A percentile compares a stretch with the other conserved stretches of the same genome.
Evolutionary conservation across 2,888 invertebrate species (phyloP).

Genomic region (Acanthococcus lagerstroemiae): DNA sequence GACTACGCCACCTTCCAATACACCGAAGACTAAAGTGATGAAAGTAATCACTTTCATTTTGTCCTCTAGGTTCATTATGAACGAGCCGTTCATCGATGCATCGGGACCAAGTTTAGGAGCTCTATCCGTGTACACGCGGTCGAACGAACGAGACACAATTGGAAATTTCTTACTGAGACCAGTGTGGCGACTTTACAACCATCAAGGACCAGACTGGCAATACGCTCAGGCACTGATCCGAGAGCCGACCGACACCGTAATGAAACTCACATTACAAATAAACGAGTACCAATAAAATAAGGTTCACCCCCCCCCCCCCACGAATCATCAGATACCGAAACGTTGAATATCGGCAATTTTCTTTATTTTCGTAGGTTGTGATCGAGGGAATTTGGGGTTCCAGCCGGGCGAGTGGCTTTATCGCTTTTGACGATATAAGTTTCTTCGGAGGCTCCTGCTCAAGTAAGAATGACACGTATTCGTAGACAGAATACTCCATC

Average conservation of each 20-base stretch:
- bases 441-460: slow-evolving; percentile 49
- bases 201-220: slow-evolving; percentile 49
- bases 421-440: slow-evolving; percentile 50
- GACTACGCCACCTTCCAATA: not conserved
- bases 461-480: slow-evolving; percentile 43
- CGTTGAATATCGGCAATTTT: too few relatives aligned
- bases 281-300: too few relatives aligned
- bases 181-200: slow-evolving; percentile 48
- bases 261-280: too few relatives aligned
- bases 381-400: slow-evolving; percentile 48
- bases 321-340: too few relatives aligned
- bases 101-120: slow-evolving; percentile 49
- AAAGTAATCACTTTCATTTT: not conserved
- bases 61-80: slow-evolving; percentile 48
- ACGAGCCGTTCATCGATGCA: slow-evolving; percentile 49
- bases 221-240: slow-evolving; percentile 45
- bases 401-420: slow-evolving; percentile 47
- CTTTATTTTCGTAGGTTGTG: slow-evolving; percentile 40
- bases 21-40: not conserved
- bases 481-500: too few relatives aligned
- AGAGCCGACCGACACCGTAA: slow-evolving; percentile 40
- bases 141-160: slow-evolving; percentile 39
- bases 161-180: slow-evolving; percentile 41
- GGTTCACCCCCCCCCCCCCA: too few relatives aligned
- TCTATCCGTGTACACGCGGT: slow-evolving; percentile 42